Evolutionary conservation across 2,888 invertebrate species (phyloP), one percentile per base, ranked within the genome.

Genomic region (Argynnis bischoffii): DNA sequence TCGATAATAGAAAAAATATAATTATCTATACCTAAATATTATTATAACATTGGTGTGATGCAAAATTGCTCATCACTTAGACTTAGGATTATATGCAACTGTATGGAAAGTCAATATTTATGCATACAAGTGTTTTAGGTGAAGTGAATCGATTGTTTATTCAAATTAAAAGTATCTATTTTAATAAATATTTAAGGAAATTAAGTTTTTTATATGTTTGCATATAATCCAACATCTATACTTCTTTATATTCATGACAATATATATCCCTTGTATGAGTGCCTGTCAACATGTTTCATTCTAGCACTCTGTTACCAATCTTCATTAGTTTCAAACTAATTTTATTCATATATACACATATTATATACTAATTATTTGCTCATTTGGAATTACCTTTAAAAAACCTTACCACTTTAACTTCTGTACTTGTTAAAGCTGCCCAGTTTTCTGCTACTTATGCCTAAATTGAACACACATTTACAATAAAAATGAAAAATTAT

Each of bases 391-490:
- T 53, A 47, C n/a, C 46, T 59, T 57, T 54, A 57, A 54, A 55
- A 26, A 26, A 53, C 15, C 26, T 31, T 26, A 31, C 54, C 54
- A 54, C 55, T n/a, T 18, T 56, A 21, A 54, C 67, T 63, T 69
- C 55, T 55, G 55, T 35, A n/a, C 35, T 8, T n/a, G 55, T n/a
- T n/a, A 55, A 48, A 59, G 47, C 59, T 57, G 50, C 50, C 57
- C 59, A 59, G 16, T 26, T 59, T 47, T 48, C 59, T 26, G 48
- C 89, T 88, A 90, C 90, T 89, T 91, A 90, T 79, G 66, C 75
- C 86, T 90, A 90, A 79, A 80, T 85, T 92, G 90, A 91, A 92
- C 90, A 92, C 90, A 90, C 89, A 86, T 86, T 86, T 86, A 74
- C 66, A 65, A 74, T 72, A 73, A 80, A 79, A 80, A 78, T 81